A percentile compares a stretch with the other conserved stretches of the same genome.
phyloP scores from a whole-genome alignment of 2,888 invertebrate species.

The Euzophera pinguis region DNA sequence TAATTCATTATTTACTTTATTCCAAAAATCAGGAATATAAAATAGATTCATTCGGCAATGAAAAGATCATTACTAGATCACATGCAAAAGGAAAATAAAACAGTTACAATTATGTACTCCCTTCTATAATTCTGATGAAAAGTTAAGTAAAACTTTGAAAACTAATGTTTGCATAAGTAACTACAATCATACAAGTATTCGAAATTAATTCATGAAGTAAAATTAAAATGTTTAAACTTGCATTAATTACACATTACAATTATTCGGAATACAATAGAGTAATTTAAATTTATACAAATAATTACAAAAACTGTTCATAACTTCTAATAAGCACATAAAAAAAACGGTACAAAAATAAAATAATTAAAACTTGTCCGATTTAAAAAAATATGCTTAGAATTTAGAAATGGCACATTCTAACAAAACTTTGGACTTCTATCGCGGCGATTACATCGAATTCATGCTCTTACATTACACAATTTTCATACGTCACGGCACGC shows the following conservation, averaged over 20 bases:
- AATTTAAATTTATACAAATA: constrained; percentile 13
- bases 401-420: constrained; percentile 49
- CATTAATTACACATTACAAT: constrained; percentile 1
- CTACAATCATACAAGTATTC: neutral
- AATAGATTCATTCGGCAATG: too few relatives aligned
- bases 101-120: neutral
- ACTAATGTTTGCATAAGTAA: neutral
- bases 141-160: neutral
- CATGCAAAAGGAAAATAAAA: neutral
- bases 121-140: neutral
- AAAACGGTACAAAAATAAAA: constrained; percentile 22
- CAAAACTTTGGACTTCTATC: constrained; percentile 27
- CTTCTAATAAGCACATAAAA: constrained; percentile 14
- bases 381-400: constrained; percentile 22
- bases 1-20: too few relatives aligned
- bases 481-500: too few relatives aligned
- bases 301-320: constrained; percentile 14
- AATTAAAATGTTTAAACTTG: neutral
- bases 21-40: too few relatives aligned
- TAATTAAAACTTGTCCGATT: constrained; percentile 21
- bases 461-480: too few relatives aligned
- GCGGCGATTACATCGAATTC: too few relatives aligned
- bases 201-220: neutral
- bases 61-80: too few relatives aligned
- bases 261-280: neutral